A percentile compares a stretch with the other conserved stretches of the same genome.
Conservation (phyloP, 2,888 invertebrate genomes). For the Patella caerulea region DNA sequence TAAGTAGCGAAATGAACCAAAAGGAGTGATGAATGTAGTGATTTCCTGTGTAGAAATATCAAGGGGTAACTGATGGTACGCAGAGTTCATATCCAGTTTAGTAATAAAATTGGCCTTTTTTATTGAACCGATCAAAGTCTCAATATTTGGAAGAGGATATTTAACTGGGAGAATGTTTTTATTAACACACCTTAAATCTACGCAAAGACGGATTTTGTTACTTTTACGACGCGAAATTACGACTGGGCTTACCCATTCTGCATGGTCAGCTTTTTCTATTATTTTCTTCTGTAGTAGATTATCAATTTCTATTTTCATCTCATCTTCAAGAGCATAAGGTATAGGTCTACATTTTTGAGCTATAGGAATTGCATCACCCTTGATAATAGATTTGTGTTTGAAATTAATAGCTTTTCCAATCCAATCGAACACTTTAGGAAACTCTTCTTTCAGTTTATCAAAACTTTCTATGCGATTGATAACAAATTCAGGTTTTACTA, state of each 20-base stretch:
- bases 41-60: neutral
- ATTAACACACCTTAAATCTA: neutral
- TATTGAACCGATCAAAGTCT: neutral
- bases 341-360: too few species aligned
- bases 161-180: neutral
- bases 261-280: too few species aligned
- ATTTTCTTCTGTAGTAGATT: too few species aligned
- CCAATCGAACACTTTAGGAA: too few species aligned
- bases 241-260: constrained; percentile 2
- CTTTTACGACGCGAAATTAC: neutral
- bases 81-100: constrained; percentile 2
- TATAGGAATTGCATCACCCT: too few species aligned
- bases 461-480: neutral
- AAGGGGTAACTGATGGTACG: constrained; percentile 1
- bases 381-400: too few species aligned
- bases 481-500: too few species aligned
- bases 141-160: neutral
- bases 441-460: neutral
- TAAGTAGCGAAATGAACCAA: neutral
- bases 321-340: too few species aligned
- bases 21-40: neutral
- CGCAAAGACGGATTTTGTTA: neutral
- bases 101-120: neutral
- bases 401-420: too few species aligned
- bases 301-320: too few species aligned